phyloP scores from a whole-genome alignment of 1,140 invertebrate species.

The Amyelois transitella region DNA sequence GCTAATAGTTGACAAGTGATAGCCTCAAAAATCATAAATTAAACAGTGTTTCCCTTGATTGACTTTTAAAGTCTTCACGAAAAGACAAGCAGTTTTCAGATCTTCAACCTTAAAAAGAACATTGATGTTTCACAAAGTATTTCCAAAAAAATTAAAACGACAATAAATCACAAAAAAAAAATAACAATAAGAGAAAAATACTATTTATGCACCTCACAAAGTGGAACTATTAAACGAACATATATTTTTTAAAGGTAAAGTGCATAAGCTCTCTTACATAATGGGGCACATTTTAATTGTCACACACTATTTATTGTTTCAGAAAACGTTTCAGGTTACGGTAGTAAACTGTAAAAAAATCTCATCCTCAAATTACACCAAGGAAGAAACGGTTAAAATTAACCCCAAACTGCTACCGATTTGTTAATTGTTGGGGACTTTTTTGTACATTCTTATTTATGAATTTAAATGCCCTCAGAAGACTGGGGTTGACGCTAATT shows the following conservation, averaged over 20 bases:
- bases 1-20: too few species aligned
- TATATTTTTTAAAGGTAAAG: not conserved
- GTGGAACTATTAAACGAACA: too few species aligned
- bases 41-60: too few species aligned
- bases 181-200: too few species aligned
- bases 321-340: conserved; percentile 51
- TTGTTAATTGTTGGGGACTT: conserved; percentile 67
- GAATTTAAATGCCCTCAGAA: conserved; percentile 60
- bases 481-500: conserved; percentile 62
- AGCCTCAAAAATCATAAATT: too few species aligned
- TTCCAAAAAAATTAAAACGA: too few species aligned
- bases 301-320: conserved; percentile 62
- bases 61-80: too few species aligned
- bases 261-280: conserved; percentile 21
- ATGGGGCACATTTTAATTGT: conserved; percentile 46
- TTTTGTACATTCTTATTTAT: conserved; percentile 61
- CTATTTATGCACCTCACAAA: too few species aligned
- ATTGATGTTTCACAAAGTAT: too few species aligned
- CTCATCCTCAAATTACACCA: conserved; percentile 10
- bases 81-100: too few species aligned
- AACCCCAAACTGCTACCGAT: conserved; percentile 61
- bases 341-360: conserved; percentile 43
- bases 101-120: too few species aligned
- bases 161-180: too few species aligned
- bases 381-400: conserved; percentile 61